These are phyloP conservation scores for Drosophila trichaetosa DNA, from an alignment of 2,888 invertebrate genomes.

Conservation along the genomic window DNA sequence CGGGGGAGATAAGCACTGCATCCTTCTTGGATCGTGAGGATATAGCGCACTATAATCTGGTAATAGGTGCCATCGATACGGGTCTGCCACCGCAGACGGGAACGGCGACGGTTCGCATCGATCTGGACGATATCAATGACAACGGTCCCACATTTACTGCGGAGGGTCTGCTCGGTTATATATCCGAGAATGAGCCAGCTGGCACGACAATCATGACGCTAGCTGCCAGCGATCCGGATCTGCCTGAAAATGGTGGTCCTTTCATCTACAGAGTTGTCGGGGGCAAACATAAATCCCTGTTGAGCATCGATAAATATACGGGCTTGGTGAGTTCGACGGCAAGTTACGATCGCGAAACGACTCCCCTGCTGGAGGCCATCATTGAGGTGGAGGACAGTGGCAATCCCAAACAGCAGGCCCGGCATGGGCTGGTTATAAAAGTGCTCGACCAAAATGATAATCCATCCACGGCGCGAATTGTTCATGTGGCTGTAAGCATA, in stretches of 20 bases:
- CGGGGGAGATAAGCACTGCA: constrained; percentile 92
- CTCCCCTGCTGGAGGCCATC: constrained; percentile 90
- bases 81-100: constrained; percentile 96
- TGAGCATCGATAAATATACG: constrained; percentile 91
- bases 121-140: constrained; percentile 95
- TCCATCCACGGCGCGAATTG: constrained; percentile 93
- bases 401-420: constrained; percentile 92
- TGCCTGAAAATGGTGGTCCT: constrained; percentile 95
- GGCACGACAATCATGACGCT: constrained; percentile 93
- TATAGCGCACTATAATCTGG: constrained; percentile 90
- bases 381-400: constrained; percentile 96
- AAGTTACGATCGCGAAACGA: constrained; percentile 92
- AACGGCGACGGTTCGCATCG: constrained; percentile 92
- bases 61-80: constrained; percentile 94
- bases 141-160: constrained; percentile 94
- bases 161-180: constrained; percentile 89
- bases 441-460: constrained; percentile 96
- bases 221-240: constrained; percentile 94
- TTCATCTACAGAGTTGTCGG: constrained; percentile 93
- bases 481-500: constrained; percentile 91
- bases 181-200: constrained; percentile 94
- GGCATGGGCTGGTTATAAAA: constrained; percentile 90
- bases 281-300: constrained; percentile 91
- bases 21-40: constrained; percentile 92
- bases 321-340: constrained; percentile 92